phyloP scores from a whole-genome alignment of 2,888 invertebrate genomes.

The Eupelmus urozonus region DNA sequence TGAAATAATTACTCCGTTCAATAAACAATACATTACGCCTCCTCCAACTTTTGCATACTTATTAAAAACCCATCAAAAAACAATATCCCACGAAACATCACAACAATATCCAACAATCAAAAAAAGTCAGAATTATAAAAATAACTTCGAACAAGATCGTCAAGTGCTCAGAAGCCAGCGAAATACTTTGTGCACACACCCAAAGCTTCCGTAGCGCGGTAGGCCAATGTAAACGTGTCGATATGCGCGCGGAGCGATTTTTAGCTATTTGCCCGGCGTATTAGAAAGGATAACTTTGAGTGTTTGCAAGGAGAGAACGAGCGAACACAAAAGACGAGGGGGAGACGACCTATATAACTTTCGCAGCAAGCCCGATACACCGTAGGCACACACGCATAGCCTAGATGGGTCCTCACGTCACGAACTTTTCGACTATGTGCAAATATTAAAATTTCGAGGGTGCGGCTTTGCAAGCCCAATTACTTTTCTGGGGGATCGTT shows the following conservation, averaged over 20 bases:
- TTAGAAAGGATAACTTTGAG: conserved; percentile 63
- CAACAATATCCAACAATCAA: too few species aligned
- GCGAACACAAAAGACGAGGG: conserved; percentile 36
- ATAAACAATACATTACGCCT: too few species aligned
- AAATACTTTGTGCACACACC: conserved; percentile 33
- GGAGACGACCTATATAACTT: conserved; percentile 13
- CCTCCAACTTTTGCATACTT: too few species aligned
- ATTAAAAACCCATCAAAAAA: too few species aligned
- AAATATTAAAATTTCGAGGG: neutral
- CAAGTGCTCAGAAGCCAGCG: conserved; percentile 10
- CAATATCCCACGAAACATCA: too few species aligned
- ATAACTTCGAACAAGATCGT: neutral
- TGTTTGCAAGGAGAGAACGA: conserved; percentile 61
- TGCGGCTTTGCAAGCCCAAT: too few species aligned
- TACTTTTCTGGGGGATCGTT: too few species aligned
- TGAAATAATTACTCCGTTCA: too few species aligned
- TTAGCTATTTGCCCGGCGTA: conserved; percentile 54
- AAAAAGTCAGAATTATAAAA: too few species aligned
- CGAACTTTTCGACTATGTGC: neutral
- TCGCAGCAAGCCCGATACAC: conserved; percentile 4
- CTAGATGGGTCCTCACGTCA: neutral
- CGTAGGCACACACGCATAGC: neutral
- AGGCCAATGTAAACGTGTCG: conserved; percentile 2
- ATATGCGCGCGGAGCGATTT: conserved; percentile 36
- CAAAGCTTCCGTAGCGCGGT: neutral